Evolutionary conservation across 2,888 invertebrate genomes (phyloP), one percentile per base, ranked within the genome.

Genomic region (Scaptomyza reducta): DNA sequence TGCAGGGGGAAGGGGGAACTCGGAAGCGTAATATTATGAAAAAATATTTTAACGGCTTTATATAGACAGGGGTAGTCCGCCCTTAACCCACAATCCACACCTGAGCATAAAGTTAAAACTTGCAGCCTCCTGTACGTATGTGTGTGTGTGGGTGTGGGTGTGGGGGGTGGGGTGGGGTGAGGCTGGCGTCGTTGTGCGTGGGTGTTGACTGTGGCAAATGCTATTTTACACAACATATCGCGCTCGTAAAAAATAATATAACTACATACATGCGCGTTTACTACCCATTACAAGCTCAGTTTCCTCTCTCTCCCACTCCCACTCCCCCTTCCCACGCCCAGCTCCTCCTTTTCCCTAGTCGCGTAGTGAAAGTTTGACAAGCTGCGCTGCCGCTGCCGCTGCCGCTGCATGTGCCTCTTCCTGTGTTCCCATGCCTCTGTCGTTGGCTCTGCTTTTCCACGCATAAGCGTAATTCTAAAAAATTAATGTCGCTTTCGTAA

Each of bases 401-500:
- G 11, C 27, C n/a, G 11, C 22, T 41, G 47, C 27, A 53, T 16
- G 38, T 53, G 38, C 18, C 64, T 27, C 27, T 27, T 9, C 7
- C 27, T 27, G 7, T 31, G 10, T 10, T 3, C 9, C 31, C 10
- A 14, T 25, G 22, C 5, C n/a, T 18, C 18, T 9, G 14, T 9
- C 41, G 14, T 9, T 7, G 1, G 4, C 41, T 14, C 25, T 22
- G 3, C 66, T 70, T 75, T 75, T 63, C 67, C 70, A 76, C 74
- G 85, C 77, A 79, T 81, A 79, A 84, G 86, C 82, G 84, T 79
- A 84, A 82, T 82, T 88, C 86, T 85, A 87, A 86, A 88, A 88
- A 89, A 88, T 88, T 89, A 89, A 88, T 89, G 86, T 89, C 81
- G 84, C 81, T 81, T 83, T 84, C 82, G 78, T 88, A 87, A 88